Conservation (phyloP, 2,888 invertebrate species). For the Zele albiditarsus region DNA sequence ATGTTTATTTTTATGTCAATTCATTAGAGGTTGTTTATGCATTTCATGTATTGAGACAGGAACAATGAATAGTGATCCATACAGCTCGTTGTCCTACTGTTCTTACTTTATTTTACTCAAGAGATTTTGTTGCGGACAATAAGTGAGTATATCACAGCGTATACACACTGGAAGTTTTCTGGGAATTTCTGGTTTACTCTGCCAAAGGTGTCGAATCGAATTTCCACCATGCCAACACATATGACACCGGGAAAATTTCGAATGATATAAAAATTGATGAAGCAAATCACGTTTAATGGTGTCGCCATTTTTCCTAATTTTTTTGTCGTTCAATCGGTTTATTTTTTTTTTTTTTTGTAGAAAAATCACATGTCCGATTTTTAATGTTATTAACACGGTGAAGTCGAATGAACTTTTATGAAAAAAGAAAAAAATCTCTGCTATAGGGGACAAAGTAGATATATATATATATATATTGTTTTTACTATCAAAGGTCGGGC, state of each 20-base stretch:
- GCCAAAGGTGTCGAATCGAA: slow-evolving; percentile 59
- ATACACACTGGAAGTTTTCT: neutral
- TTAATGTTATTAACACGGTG: neutral
- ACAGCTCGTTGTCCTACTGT: no score
- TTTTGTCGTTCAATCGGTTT: neutral
- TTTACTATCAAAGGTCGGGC: slow-evolving; percentile 39
- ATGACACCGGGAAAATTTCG: neutral
- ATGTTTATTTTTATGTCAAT: no score
- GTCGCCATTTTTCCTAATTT: neutral
- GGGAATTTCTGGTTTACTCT: neutral
- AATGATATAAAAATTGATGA: slow-evolving; percentile 2
- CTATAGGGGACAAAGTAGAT: neutral
- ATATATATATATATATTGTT: slow-evolving; percentile 12
- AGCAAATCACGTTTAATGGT: neutral
- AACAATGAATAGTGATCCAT: no score
- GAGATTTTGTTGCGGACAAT: neutral
- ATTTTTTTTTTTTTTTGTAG: neutral
- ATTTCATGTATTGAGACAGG: no score
- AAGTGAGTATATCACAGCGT: no score
- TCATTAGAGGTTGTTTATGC: no score
- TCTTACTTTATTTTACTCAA: no score
- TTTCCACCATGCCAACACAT: slow-evolving; percentile 48
- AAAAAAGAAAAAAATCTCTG: slow-evolving; percentile 22
- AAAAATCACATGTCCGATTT: neutral
- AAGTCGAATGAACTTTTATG: slow-evolving; percentile 61